Evolutionary conservation across 2,113 vertebrate species (phyloP).

Genomic region (Xenopus laevis): DNA sequence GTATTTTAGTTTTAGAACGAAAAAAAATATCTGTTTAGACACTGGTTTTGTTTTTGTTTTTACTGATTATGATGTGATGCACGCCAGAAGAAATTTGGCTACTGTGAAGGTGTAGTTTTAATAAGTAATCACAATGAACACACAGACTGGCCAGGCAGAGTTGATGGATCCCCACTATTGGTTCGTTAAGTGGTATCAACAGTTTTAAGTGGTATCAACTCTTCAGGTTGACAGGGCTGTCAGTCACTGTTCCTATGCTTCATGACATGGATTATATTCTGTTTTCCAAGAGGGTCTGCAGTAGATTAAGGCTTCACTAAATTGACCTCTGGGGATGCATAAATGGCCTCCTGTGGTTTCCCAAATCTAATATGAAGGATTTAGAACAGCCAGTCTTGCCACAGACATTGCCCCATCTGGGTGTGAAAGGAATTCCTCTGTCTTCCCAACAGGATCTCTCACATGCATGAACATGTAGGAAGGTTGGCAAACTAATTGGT

Average conservation of each 20-base stretch:
- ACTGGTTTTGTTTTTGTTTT: no score
- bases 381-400: neutral
- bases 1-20: no score
- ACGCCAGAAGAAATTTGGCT: no score
- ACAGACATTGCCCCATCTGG: neutral
- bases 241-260: neutral
- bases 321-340: neutral
- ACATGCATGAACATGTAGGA: neutral
- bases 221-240: neutral
- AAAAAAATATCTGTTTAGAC: no score
- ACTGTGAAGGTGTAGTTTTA: no score
- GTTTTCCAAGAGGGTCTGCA: neutral
- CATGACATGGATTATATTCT: neutral
- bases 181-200: neutral
- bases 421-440: neutral
- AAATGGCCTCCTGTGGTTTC: neutral
- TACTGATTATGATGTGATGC: no score
- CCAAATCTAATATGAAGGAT: neutral
- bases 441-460: no score
- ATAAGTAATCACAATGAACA: no score
- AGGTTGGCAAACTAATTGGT: neutral
- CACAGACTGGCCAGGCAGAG: neutral
- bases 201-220: neutral
- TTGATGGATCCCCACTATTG: neutral
- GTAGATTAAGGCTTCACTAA: neutral